Conservation (phyloP, 23 tunicate species). For the Styela plicata region DNA sequence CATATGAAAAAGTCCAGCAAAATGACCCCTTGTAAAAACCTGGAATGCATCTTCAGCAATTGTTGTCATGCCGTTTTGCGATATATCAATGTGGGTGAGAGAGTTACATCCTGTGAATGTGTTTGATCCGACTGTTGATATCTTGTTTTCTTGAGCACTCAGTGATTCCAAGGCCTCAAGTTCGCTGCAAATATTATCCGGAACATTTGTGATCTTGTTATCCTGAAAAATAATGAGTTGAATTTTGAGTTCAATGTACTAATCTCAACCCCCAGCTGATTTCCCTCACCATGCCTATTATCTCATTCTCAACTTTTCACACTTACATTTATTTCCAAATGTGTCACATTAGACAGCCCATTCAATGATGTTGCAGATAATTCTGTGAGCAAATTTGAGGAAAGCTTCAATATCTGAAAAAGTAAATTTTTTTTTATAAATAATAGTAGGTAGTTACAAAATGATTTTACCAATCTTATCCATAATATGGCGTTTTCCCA, state of each 20-base stretch:
- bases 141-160: not conserved
- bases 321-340: not conserved
- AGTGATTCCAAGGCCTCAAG: conserved; percentile 1
- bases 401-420: not conserved
- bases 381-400: not conserved
- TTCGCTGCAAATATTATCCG: not conserved
- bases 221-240: conserved; percentile 4
- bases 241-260: not conserved
- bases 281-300: too few relatives aligned
- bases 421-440: too few relatives aligned
- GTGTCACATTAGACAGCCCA: not conserved
- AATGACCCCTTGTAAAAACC: too few relatives aligned
- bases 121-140: not conserved
- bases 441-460: too few relatives aligned
- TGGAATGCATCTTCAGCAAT: conserved; percentile 33
- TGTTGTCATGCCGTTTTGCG: conserved; percentile 2
- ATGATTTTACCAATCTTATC: too few relatives aligned
- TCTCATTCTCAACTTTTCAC: too few relatives aligned
- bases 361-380: not conserved
- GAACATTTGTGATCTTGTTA: conserved; percentile 14
- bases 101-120: conserved; percentile 11
- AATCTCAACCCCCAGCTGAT: too few relatives aligned
- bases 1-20: too few relatives aligned
- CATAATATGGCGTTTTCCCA: too few relatives aligned
- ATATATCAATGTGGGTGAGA: conserved; percentile 1